Percentiles rank a stretch among this genome's conserved stretches.
These are phyloP conservation scores for Melanotaenia nigrans DNA, from an alignment of 2,797 vertebrate genomes.

Conservation along the genomic window DNA sequence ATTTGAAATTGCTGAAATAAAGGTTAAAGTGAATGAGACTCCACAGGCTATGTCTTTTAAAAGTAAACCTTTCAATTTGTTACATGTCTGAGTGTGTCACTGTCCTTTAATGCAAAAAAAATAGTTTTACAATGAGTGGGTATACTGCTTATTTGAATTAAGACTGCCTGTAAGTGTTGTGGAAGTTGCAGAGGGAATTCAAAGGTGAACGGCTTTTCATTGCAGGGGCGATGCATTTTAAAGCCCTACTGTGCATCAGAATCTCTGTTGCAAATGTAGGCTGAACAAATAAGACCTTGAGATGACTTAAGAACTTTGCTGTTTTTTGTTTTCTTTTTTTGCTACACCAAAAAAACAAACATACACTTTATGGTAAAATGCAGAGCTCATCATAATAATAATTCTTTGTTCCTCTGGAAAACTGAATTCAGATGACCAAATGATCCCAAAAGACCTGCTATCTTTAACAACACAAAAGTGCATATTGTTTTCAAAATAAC, in stretches of 20 bases:
- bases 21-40: conserved; percentile 9
- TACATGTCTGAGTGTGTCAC: not conserved
- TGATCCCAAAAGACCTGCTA: conserved; percentile 39
- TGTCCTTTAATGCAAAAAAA: not conserved
- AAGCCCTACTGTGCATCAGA: conserved; percentile 5
- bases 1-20: conserved; percentile 29
- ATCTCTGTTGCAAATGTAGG: conserved; percentile 26
- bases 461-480: conserved; percentile 16
- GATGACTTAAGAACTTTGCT: conserved; percentile 34
- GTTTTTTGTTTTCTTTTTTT: conserved; percentile 7
- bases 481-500: conserved; percentile 38
- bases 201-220: conserved; percentile 3
- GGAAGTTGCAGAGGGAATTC: not conserved
- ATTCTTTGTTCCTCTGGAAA: conserved; percentile 62
- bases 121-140: not conserved
- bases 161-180: not conserved
- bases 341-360: conserved; percentile 2
- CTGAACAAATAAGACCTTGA: conserved; percentile 35
- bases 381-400: conserved; percentile 46
- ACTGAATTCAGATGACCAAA: conserved; percentile 69
- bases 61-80: conserved; percentile 8
- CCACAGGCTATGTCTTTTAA: not conserved
- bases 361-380: conserved; percentile 33
- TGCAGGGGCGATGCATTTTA: not conserved
- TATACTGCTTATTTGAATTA: not conserved